Conservation (phyloP, 2,888 invertebrate genomes). For the Drosophila aldrichi region DNA sequence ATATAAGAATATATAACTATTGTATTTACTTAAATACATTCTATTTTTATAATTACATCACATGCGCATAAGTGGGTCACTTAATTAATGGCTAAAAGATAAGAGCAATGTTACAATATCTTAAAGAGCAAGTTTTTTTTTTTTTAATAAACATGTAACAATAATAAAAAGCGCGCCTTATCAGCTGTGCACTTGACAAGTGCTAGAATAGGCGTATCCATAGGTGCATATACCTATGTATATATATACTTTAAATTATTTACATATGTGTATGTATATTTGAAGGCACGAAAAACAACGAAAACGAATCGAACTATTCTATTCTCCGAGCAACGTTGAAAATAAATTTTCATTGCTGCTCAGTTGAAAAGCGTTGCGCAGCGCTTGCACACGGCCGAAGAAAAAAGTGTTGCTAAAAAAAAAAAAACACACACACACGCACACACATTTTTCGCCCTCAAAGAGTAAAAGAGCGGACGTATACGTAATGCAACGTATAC, state of each 20-base stretch:
- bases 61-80: not conserved
- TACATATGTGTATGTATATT: constrained; percentile 23
- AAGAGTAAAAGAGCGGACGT: constrained; percentile 18
- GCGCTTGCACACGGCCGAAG: constrained; percentile 39
- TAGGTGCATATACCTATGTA: not conserved
- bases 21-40: not conserved
- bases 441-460: not conserved
- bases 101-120: not conserved
- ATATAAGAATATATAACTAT: not conserved
- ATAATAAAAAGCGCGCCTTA: not conserved
- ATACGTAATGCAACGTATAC: constrained; percentile 51
- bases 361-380: constrained; percentile 54
- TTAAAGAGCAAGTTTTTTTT: not conserved
- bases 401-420: constrained; percentile 17
- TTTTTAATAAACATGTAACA: not conserved
- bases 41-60: constrained; percentile 4
- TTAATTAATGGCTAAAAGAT: constrained; percentile 6
- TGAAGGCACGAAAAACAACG: constrained; percentile 22
- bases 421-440: not conserved
- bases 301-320: constrained; percentile 24
- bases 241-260: not conserved
- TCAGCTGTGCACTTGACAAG: not conserved
- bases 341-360: constrained; percentile 37
- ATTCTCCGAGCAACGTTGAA: constrained; percentile 24
- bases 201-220: constrained; percentile 9